A percentile compares a stretch with the other conserved stretches of the same genome.
Conservation (phyloP, 1,140 invertebrate species). For the Pararge aegeria region DNA sequence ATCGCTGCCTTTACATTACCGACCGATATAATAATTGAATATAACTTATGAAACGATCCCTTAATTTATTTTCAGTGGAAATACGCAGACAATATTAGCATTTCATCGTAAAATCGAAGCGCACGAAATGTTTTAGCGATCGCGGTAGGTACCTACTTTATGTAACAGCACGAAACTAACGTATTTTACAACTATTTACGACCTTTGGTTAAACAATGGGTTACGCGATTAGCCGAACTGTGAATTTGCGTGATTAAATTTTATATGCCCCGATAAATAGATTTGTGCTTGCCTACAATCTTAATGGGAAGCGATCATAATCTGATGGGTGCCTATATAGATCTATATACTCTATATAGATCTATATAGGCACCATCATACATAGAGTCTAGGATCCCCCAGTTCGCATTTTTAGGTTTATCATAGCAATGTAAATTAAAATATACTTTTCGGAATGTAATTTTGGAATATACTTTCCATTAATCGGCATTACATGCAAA, state of each 20-base stretch:
- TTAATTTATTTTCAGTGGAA: constrained; percentile 17
- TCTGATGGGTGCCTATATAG: not conserved
- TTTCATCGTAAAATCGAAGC: constrained; percentile 19
- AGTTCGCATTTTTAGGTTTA: too few species aligned
- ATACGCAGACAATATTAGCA: constrained; percentile 8
- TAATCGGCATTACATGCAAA: too few species aligned
- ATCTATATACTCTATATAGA: too few species aligned
- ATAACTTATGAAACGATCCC: not conserved
- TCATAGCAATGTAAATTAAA: too few species aligned
- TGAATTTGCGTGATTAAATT: not conserved
- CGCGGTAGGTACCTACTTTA: constrained; percentile 10
- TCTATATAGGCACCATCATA: too few species aligned
- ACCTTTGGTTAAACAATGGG: not conserved
- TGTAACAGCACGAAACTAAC: constrained; percentile 14
- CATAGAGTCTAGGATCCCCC: too few species aligned
- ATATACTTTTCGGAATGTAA: too few species aligned
- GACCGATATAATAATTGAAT: not conserved
- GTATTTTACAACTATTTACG: constrained; percentile 8
- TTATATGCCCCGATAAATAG: not conserved
- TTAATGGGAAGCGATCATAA: not conserved
- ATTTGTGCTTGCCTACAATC: not conserved
- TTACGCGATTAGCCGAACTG: not conserved
- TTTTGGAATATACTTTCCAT: too few species aligned
- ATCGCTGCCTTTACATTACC: not conserved
- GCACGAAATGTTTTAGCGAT: constrained; percentile 16